Conservation (phyloP, 2,888 invertebrate species). For the Cephus nigrinus region DNA sequence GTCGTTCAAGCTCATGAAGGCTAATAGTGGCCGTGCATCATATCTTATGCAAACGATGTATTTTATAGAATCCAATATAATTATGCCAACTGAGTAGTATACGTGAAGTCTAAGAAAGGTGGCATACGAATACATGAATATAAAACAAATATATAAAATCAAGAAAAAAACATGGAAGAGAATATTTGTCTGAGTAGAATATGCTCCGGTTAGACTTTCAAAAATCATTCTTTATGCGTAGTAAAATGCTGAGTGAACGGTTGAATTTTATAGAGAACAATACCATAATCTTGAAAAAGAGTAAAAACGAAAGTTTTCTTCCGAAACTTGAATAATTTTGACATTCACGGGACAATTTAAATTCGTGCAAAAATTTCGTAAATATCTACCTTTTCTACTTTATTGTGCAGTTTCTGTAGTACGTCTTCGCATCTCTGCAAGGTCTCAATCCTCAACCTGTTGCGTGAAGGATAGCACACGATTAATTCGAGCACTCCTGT, state of each 20-base stretch:
- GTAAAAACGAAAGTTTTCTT: background rate
- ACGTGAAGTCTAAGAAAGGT: too few relatives aligned
- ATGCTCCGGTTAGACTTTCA: background rate
- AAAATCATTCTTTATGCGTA: too few relatives aligned
- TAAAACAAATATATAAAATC: background rate
- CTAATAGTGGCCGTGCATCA: background rate
- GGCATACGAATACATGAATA: background rate
- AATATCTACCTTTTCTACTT: slow-evolving; percentile 72
- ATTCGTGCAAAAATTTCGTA: background rate
- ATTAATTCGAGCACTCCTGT: background rate
- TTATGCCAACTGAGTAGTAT: too few relatives aligned
- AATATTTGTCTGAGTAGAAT: background rate
- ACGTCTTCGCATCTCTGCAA: slow-evolving; percentile 78
- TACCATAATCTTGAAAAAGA: background rate
- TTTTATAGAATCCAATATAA: too few relatives aligned
- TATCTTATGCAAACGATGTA: too few relatives aligned
- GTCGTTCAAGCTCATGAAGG: background rate
- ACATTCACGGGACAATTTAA: background rate
- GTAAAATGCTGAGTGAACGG: background rate
- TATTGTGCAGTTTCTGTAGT: slow-evolving; percentile 74
- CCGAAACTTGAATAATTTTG: background rate
- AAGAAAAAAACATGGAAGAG: background rate
- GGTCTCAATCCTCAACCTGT: slow-evolving; percentile 77
- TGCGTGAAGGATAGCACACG: slow-evolving; percentile 32
- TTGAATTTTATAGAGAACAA: background rate